A percentile compares a stretch with the other conserved stretches of the same genome.
phyloP scores from a whole-genome alignment of 2,888 invertebrate species.

The Nymphalis polychloros region DNA sequence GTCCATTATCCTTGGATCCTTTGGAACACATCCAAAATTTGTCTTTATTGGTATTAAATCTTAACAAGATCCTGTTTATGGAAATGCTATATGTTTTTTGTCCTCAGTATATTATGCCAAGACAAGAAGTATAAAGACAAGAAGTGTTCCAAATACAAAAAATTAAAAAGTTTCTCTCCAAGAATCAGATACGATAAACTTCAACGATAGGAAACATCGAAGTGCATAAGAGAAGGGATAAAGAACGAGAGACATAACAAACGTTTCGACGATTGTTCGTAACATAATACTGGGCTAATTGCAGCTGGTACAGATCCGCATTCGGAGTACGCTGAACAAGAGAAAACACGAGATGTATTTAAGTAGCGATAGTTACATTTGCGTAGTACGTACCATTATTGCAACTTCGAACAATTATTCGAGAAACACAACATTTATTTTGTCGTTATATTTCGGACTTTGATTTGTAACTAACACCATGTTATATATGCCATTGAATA shows the following conservation, averaged over 20 bases:
- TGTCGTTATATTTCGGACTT: neutral
- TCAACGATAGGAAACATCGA: conserved; percentile 2
- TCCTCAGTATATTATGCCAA: too few relatives aligned
- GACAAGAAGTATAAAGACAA: neutral
- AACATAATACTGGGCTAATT: conserved; percentile 23
- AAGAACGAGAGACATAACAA: conserved; percentile 11
- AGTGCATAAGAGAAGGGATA: neutral
- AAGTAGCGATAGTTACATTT: neutral
- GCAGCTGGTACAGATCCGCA: conserved; percentile 4
- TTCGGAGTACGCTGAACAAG: conserved; percentile 1
- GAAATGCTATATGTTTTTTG: too few relatives aligned
- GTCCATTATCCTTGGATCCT: conserved; percentile 32
- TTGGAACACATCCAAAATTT: conserved; percentile 36
- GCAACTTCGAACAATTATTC: neutral
- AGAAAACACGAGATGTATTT: neutral
- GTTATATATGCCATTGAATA: too few relatives aligned
- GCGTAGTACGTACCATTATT: neutral
- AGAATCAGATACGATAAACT: neutral
- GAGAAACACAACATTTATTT: neutral
- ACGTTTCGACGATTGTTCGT: conserved; percentile 6
- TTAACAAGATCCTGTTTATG: neutral
- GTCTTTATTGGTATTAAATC: neutral
- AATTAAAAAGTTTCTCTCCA: neutral
- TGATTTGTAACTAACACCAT: too few relatives aligned
- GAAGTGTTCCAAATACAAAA: neutral